Evolutionary conservation across 2,113 vertebrate genomes (phyloP), one percentile per base, ranked within the genome.

Genomic region (Isichthys henryi): DNA sequence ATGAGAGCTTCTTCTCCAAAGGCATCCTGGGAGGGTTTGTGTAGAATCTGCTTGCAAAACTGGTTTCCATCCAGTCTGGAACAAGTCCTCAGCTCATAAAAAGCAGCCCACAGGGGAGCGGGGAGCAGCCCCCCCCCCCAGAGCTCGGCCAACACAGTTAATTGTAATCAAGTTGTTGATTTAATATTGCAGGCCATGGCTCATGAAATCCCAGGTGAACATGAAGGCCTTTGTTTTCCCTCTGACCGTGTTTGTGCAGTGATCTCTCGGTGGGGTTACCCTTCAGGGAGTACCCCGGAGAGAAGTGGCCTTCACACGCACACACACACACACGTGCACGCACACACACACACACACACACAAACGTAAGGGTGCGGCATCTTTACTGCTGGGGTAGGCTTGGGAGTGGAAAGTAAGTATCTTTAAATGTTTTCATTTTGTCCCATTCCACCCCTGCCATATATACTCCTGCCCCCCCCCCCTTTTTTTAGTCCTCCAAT

Each of bases 401-500:
- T 85, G 46, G 80, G 50, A 50, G 39, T 15, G 50, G 66, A 39
- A 58, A 86, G 15, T 39, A 0, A 50, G 62, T 84, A 80, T 89
- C 23, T 62, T 89, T 62, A 89, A 48, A 23, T 83, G 52, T 62
- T 62, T 46, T 88, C 1, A 49, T 86, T 86, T 56, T 86, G 13
- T 3, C 6, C 49, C 19, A 27, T 49, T 48, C 19, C n/a, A 15
- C 74, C 3, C 21, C 45, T 2, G 39, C 39, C 35, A 43, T 56
- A 3, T 66, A 66, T 19, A 89, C 39, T 31, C 52, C 52, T 48
- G 19, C 31, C 23, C 27, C 70, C 23, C 27, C 70, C 39, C 17
- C 70, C 49, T 4, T 77, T 39, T 62, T 50, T 92, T 94, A 94
- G 93, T 92, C 91, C 93, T 93, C 90, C 93, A 95, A 96, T 96